These are phyloP conservation scores for Pteronura brasiliensis DNA, from an alignment of 2,113 vertebrate genomes.

Conservation along the genomic window DNA sequence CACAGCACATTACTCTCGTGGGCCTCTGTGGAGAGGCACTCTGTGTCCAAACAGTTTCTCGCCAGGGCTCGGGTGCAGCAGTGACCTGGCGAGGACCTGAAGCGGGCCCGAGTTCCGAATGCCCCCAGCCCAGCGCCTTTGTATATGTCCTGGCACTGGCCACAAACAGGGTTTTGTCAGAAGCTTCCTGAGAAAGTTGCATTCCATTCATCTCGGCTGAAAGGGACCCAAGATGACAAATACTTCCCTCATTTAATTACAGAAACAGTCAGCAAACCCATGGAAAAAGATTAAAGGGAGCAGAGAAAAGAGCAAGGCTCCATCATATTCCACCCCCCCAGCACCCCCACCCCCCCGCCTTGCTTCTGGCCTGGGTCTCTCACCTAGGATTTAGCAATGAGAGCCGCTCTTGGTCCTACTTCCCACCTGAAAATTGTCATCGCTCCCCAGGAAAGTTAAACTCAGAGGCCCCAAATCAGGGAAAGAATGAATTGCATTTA, in stretches of 20 bases:
- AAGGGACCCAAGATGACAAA: constrained; percentile 56
- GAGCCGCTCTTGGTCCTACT: not conserved
- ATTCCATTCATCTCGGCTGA: constrained; percentile 53
- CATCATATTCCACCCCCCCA: not conserved
- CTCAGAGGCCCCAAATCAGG: not conserved
- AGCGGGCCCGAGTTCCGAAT: not conserved
- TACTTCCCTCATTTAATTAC: constrained; percentile 68
- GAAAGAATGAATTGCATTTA: constrained; percentile 39
- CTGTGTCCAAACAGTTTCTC: constrained; percentile 45
- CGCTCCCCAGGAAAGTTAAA: constrained; percentile 21
- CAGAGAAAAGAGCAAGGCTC: constrained; percentile 62
- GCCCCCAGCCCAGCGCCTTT: not conserved
- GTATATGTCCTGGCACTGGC: constrained; percentile 39
- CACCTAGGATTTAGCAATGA: constrained; percentile 41
- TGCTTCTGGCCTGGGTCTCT: not conserved
- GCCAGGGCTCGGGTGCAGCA: not conserved
- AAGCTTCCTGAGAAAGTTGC: constrained; percentile 73
- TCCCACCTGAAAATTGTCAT: not conserved
- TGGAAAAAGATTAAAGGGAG: constrained; percentile 62
- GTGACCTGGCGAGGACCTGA: constrained; percentile 38
- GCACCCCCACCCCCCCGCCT: not conserved
- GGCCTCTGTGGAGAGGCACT: not conserved
- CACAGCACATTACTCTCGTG: not conserved
- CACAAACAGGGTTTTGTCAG: constrained; percentile 68
- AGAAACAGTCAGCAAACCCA: constrained; percentile 53